Base-by-base conservation (phyloP, 2,888 invertebrate genomes). In the Volucella inanis region DNA sequence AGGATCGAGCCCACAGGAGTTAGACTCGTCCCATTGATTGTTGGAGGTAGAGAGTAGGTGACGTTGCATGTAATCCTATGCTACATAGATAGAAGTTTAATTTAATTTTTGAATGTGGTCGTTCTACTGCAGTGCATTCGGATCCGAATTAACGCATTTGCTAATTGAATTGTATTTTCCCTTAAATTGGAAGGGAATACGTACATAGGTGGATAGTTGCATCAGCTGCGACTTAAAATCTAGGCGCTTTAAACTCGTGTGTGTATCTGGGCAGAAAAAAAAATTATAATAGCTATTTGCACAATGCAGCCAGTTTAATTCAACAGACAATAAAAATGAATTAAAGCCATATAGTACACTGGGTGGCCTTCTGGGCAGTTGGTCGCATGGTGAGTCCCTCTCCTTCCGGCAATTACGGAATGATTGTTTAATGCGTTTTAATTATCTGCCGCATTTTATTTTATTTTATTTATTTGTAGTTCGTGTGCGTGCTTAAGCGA, bases 41-140 rank as follows among this genome's bases (percentile, higher is more conserved):
- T 6, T 31, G 31, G 4, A 6, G 31, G 6, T 31, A 31, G 31
- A 31, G 31, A 0, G 31, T 31, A 6, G 31, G 1, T 31, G 31
- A 6, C 31, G 31, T 31, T 31, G 31, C 6, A 31, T 31, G n/a
- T n/a, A n/a, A n/a, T n/a, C n/a, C n/a, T n/a, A n/a, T n/a, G n/a
- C n/a, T n/a, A n/a, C n/a, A n/a, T 62, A 52, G 45, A 72, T 72
- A 72, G 61, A 38, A 52, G 38, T 62, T 62, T 43, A 62, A 72
- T 72, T 72, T 72, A 45, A 72, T 62, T 72, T 57, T 49, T 39
- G 41, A 43, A 45, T 39, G 31, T 47, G 43, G 45, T 61, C 2
- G 31, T 18, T 38, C 15, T 11, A 47, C 52, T 38, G 41, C 62
- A 74, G 54, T 62, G 43, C 54, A 62, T 62, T 10, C 54, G 31